phyloP scores from a whole-genome alignment of 2,797 vertebrate genomes.

The Myotis planiceps region DNA sequence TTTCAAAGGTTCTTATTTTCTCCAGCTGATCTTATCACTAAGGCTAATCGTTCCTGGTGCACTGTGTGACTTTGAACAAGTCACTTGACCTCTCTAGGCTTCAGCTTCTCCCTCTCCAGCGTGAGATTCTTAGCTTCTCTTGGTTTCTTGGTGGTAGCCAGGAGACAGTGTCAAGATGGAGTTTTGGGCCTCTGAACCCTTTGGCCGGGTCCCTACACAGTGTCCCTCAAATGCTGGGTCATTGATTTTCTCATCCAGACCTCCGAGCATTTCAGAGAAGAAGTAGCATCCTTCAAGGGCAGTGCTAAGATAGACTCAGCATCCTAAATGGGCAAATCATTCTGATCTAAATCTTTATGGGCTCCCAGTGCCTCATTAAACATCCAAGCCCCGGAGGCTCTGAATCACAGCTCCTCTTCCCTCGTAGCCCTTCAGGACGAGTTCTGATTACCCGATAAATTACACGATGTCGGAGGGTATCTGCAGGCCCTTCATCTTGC shows the following conservation, averaged over 20 bases:
- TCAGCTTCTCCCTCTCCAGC: not conserved
- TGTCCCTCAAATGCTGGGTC: not conserved
- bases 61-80: not conserved
- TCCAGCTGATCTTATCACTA: not conserved
- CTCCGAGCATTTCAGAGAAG: not conserved
- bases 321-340: conserved; percentile 62
- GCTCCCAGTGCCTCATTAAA: conserved; percentile 70
- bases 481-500: conserved; percentile 62
- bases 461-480: conserved; percentile 14
- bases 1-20: not conserved
- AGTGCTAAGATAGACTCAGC: not conserved
- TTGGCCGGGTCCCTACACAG: not conserved
- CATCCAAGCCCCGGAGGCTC: not conserved
- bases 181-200: not conserved
- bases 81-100: not conserved
- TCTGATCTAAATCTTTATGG: conserved; percentile 70
- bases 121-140: not conserved
- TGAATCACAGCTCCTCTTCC: conserved; percentile 46
- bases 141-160: not conserved
- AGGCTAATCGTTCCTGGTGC: not conserved
- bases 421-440: conserved; percentile 6
- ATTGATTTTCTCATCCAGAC: not conserved
- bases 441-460: conserved; percentile 71
- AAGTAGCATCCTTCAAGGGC: not conserved
- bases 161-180: not conserved